A percentile compares a stretch with the other conserved stretches of the same genome.
Evolutionary conservation across 2,113 vertebrate genomes (phyloP).

Genomic region (Scomber scombrus): DNA sequence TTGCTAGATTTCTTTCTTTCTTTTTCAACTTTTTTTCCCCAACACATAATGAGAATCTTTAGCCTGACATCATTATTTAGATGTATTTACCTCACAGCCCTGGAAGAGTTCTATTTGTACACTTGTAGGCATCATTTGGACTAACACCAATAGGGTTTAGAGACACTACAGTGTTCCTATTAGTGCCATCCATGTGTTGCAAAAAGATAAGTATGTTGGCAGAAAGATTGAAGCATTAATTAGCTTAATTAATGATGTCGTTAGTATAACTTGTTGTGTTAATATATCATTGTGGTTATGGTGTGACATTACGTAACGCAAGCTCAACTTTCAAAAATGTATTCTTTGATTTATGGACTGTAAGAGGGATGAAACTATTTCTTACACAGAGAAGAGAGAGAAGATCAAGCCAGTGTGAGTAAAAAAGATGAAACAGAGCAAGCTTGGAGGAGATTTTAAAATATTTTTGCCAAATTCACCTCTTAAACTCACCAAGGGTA

Average conservation of each 20-base stretch:
- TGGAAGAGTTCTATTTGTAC: not conserved
- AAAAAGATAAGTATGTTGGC: slow-evolving; percentile 29
- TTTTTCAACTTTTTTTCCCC: not conserved
- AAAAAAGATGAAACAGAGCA: not conserved
- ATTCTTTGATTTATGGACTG: slow-evolving; percentile 14
- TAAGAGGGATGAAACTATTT: not conserved
- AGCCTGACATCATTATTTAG: not conserved
- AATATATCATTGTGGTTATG: slow-evolving; percentile 33
- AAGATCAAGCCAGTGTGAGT: not conserved
- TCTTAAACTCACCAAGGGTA: not conserved
- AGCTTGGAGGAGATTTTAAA: not conserved
- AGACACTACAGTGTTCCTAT: not conserved
- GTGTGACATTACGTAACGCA: not conserved
- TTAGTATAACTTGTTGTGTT: slow-evolving; percentile 23
- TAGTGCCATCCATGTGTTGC: slow-evolving; percentile 6
- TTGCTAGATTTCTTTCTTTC: not conserved
- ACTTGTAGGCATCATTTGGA: not conserved
- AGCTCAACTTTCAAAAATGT: not conserved
- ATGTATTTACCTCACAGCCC: not conserved
- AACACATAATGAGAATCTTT: not conserved
- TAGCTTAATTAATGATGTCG: slow-evolving; percentile 36
- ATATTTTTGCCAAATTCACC: not conserved
- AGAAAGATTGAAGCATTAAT: slow-evolving; percentile 29
- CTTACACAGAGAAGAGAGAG: not conserved
- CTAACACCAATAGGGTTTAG: slow-evolving; percentile 4